phyloP scores from a whole-genome alignment of 1,140 invertebrate species.

The Listronotus bonariensis region DNA sequence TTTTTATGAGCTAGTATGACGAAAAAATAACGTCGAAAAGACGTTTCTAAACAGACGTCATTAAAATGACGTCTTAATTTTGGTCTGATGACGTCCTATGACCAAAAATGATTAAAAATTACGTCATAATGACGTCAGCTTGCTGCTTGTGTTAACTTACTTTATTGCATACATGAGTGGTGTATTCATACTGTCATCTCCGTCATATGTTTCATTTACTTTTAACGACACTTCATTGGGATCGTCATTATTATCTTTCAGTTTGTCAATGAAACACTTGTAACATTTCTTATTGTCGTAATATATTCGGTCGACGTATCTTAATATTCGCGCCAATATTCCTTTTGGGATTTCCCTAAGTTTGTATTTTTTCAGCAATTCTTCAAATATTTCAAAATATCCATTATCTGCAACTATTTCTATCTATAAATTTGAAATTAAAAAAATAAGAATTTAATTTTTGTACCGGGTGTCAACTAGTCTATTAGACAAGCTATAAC shows the following conservation, averaged over 20 bases:
- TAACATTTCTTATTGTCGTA: constrained; percentile 61
- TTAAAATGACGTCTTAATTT: no score
- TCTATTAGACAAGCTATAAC: no score
- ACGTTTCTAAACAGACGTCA: no score
- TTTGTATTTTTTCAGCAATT: constrained; percentile 61
- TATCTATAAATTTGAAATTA: constrained; percentile 49
- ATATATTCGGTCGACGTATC: constrained; percentile 43
- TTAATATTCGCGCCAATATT: constrained; percentile 36
- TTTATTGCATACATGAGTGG: constrained; percentile 81
- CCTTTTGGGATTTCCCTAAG: constrained; percentile 49
- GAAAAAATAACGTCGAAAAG: no score
- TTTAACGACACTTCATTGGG: constrained; percentile 49
- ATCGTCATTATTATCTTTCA: constrained; percentile 45
- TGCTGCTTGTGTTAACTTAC: constrained; percentile 50
- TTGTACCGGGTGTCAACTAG: no score
- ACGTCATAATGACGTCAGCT: no score
- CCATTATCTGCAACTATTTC: constrained; percentile 67
- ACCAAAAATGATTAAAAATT: no score
- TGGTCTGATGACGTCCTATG: no score
- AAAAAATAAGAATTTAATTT: no score
- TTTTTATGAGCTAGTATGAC: no score
- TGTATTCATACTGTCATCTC: constrained; percentile 65
- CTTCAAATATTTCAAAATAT: constrained; percentile 64
- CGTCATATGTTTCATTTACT: constrained; percentile 70
- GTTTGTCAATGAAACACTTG: constrained; percentile 59